These are phyloP conservation scores for Drosophila navojoa DNA, from an alignment of 1,140 invertebrate species.

Conservation along the genomic window DNA sequence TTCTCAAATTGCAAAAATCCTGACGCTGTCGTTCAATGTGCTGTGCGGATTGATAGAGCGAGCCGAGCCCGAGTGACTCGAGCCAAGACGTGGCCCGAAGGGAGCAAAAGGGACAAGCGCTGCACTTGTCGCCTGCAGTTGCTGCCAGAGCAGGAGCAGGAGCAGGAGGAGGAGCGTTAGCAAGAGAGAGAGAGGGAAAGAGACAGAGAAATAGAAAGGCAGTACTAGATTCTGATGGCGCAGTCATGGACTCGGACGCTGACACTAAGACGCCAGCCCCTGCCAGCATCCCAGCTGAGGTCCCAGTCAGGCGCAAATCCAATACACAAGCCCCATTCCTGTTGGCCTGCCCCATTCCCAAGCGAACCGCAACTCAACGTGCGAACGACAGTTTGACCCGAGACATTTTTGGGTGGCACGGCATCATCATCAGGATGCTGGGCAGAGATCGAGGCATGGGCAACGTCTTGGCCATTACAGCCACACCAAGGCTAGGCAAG, in stretches of 20 bases:
- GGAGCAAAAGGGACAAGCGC: conserved; percentile 16
- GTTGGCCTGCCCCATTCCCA: conserved; percentile 16
- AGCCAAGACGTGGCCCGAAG: conserved; percentile 10
- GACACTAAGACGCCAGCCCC: conserved; percentile 74
- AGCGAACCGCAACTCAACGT: conserved; percentile 76
- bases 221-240: conserved; percentile 13
- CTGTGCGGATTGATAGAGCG: conserved; percentile 83
- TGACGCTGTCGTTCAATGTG: conserved; percentile 84
- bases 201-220: background rate
- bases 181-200: conserved; percentile 8
- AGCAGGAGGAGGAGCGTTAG: conserved; percentile 3
- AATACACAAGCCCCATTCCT: conserved; percentile 66
- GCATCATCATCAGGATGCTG: conserved; percentile 32
- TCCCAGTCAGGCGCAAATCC: conserved; percentile 70
- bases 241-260: conserved; percentile 70
- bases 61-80: conserved; percentile 44
- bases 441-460: background rate
- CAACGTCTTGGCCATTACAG: conserved; percentile 59
- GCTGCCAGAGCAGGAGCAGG: conserved; percentile 18
- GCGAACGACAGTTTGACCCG: conserved; percentile 80
- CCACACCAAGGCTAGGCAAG: conserved; percentile 29
- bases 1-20: conserved; percentile 84
- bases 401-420: conserved; percentile 64
- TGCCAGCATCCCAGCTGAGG: conserved; percentile 35
- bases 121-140: conserved; percentile 73